Conservation (phyloP, 1,140 invertebrate genomes). For the Hyles euphorbiae region DNA sequence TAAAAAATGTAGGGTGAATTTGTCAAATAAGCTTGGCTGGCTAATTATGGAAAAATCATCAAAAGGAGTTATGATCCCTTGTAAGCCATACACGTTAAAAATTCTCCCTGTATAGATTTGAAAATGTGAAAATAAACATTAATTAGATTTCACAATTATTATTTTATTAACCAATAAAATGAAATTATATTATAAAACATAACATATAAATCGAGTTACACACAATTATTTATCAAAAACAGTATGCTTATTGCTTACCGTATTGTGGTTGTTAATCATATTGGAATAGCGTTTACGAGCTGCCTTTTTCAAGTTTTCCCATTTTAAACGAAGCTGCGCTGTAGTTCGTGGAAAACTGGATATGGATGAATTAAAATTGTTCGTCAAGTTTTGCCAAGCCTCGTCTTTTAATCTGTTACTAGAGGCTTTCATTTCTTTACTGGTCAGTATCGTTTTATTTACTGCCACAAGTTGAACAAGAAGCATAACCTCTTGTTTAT, state of each 20-base stretch:
- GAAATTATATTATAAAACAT: no score
- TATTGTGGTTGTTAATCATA: conserved; percentile 8
- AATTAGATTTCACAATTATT: no score
- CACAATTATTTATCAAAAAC: no score
- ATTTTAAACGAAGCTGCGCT: conserved; percentile 18
- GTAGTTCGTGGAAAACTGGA: conserved; percentile 7
- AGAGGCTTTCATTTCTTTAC: conserved; percentile 18
- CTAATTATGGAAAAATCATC: no score
- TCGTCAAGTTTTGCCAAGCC: conserved; percentile 16
- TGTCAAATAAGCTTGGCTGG: no score
- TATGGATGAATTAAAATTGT: conserved; percentile 14
- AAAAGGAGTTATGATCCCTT: no score
- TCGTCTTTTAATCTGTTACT: conserved; percentile 21
- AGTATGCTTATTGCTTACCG: not conserved
- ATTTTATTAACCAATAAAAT: no score
- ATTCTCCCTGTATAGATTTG: no score
- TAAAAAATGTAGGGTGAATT: no score
- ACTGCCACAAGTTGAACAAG: conserved; percentile 3
- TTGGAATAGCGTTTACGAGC: conserved; percentile 12
- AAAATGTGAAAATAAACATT: no score
- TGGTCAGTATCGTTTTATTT: conserved; percentile 12
- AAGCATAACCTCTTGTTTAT: conserved; percentile 8
- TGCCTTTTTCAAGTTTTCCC: conserved; percentile 22
- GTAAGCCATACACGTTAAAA: no score
- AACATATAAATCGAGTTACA: no score